Base-by-base conservation (phyloP, 1,140 invertebrate genomes). In the Atopsyche davidsoni region DNA sequence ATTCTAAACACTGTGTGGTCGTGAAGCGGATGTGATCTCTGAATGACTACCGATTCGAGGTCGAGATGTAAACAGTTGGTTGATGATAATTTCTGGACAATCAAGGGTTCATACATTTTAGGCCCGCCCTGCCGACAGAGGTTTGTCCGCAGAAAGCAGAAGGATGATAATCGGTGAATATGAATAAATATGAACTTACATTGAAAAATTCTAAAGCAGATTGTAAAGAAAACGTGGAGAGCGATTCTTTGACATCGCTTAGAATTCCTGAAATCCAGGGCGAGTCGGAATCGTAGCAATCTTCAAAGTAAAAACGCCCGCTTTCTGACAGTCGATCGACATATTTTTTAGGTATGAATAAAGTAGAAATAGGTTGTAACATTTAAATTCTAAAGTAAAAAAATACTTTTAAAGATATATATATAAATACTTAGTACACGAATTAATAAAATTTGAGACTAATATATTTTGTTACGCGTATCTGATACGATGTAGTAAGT, bases 131-230 rank as follows among this genome's bases (percentile, higher is more conserved):
- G 7, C n/a, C n/a, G n/a, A n/a, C n/a, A n/a, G n/a, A n/a, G n/a
- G n/a, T n/a, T n/a, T n/a, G n/a, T n/a, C n/a, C n/a, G n/a, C n/a
- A n/a, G n/a, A n/a, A n/a, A n/a, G n/a, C n/a, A n/a, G n/a, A n/a
- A n/a, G n/a, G n/a, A n/a, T n/a, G 19, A 41, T 23, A 38, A 2
- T 14, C 13, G 7, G 6, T 2, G 25, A 31, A 46, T 34, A 2
- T 24, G 2, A 19, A 46, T 44, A 35, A 32, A 2, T 14, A 46
- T 14, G n/a, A n/a, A 55, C 43, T 44, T 38, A 52, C 49, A n/a
- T 43, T 41, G 18, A 40, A 53, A 13, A 43, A 34, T 28, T 57
- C 50, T 14, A 49, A 31, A n/a, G 55, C 55, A 2, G 55, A 49
- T 21, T 45, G 23, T 3, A 57, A 21, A 17, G 45, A 2, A 45